Base-by-base conservation (phyloP, 2,888 invertebrate genomes). In the Zonitis immaculata region DNA sequence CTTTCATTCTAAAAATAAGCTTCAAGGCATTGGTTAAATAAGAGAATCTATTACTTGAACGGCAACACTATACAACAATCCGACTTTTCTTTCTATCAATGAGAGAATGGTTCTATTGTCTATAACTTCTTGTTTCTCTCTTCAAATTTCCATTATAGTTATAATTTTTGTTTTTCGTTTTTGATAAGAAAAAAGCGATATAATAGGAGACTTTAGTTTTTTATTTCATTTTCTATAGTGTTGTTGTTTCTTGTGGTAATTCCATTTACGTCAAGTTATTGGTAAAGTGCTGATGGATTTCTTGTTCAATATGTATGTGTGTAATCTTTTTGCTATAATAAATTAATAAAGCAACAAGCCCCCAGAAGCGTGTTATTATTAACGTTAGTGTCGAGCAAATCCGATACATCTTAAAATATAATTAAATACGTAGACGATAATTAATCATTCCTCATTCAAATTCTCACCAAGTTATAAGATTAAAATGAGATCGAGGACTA, bases 321-420 rank as follows among this genome's bases (percentile, higher is more conserved):
- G n/a, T n/a, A 18, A 9, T 42, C 16, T 43, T 46, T 26, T 46
- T 26, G 44, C 48, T 46, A 42, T 53, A 54, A 55, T 55, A 55
- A 55, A 55, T 55, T 55, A 55, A 55, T 55, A 55, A 55, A 51
- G 51, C 51, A 45, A 46, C 32, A 35, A n/a, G 42, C 51, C 51
- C 55, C 49, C 49, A 32, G 51, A 49, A 46, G 55, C 55, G 32
- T 51, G 51, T 51, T 51, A 55, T 55, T 51, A 55, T 55, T 47
- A 51, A 50, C 50, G 48, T 48, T n/a, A 49, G 45, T 55, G 55
- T 51, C 55, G 49, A 51, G 51, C 42, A 51, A 55, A 55, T 45
- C 43, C 55, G 55, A 55, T 55, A 51, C 48, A 51, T 55, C 55
- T 55, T 55, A 51, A 51, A 55, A 55, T 55, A 55, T 55, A 55